phyloP scores from a whole-genome alignment of 2,888 invertebrate species.

The Polymixis flavicincta region DNA sequence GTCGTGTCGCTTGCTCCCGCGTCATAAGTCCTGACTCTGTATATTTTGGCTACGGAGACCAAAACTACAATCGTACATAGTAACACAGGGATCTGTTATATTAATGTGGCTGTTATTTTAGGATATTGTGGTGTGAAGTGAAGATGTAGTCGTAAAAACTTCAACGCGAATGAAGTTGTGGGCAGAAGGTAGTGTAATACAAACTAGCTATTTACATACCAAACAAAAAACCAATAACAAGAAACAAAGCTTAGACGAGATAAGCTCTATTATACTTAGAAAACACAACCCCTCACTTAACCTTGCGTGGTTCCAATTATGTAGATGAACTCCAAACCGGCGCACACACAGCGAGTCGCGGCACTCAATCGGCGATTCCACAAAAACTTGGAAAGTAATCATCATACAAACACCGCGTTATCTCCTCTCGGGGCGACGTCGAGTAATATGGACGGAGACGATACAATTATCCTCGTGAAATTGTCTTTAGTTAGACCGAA shows the following conservation, averaged over 20 bases:
- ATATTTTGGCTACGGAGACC: no score
- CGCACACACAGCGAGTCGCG: constrained; percentile 33
- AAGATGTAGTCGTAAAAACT: no score
- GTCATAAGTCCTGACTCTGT: no score
- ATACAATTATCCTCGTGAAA: constrained; percentile 73
- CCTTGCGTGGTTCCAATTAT: constrained; percentile 57
- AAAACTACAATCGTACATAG: no score
- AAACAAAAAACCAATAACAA: constrained; percentile 44
- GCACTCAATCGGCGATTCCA: constrained; percentile 55
- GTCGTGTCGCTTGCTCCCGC: no score
- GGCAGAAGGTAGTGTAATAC: not conserved
- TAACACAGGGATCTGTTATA: not conserved
- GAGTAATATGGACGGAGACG: constrained; percentile 66
- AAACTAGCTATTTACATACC: constrained; percentile 21
- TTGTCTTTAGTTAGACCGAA: constrained; percentile 71
- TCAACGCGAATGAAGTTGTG: not conserved
- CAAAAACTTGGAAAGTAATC: constrained; percentile 69
- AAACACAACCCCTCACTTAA: constrained; percentile 40
- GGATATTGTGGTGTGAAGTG: not conserved
- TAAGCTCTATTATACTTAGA: constrained; percentile 44
- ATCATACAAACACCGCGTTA: constrained; percentile 66
- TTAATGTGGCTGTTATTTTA: not conserved
- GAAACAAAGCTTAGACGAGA: constrained; percentile 45
- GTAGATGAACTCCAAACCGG: constrained; percentile 57
- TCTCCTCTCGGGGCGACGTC: constrained; percentile 65